Base-by-base conservation (phyloP, 2,113 vertebrate species). In the Thymallus thymallus region DNA sequence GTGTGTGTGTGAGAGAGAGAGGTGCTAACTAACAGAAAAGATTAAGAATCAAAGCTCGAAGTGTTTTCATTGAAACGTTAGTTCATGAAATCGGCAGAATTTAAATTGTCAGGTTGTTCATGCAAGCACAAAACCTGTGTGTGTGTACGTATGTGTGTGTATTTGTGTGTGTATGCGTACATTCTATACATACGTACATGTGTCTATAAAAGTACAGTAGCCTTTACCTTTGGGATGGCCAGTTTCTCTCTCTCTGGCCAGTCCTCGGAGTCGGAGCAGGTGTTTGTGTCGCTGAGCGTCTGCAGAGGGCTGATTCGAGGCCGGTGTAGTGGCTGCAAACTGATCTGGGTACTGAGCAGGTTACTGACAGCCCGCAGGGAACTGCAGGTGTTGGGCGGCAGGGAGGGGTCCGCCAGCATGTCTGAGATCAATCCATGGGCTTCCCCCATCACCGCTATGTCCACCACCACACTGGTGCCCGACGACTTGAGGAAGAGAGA, bases 361-460 rank as follows among this genome's bases (percentile, higher is more conserved):
- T 95, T 97, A 90, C 97, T 99, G 75, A 99, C 97, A 0, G 97
- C 95, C 84, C 96, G 93, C 80, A 99, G 85, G 0, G 97, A 98
- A 0, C 94, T 97, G 88, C 96, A 97, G 77, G 97, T 97, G 0
- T 96, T 97, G 0, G 96, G 93, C 2, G 98, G 96, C 81, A 99
- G 90, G 0, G 95, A 96, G 2, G 97, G 94, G 78, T 99, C 98
- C 0, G 97, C 96, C 82, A 99, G 90, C 41, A 99, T 95, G 85
- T 99, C 97, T 0, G 96, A 96, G 75, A 99, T 98, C 84, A 99
- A 92, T 22, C 98, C 98, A 0, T 98, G 97, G 1, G 98, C 98
- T 80, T 99, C 98, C 1, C 97, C 98, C 98, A 99, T 99, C 86
- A 98, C 96, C 0, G 96, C 94, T 0, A 99, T 96, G 71, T 99